phyloP scores from a whole-genome alignment of 2,797 vertebrate genomes.

The Lycodopsis pacificus region DNA sequence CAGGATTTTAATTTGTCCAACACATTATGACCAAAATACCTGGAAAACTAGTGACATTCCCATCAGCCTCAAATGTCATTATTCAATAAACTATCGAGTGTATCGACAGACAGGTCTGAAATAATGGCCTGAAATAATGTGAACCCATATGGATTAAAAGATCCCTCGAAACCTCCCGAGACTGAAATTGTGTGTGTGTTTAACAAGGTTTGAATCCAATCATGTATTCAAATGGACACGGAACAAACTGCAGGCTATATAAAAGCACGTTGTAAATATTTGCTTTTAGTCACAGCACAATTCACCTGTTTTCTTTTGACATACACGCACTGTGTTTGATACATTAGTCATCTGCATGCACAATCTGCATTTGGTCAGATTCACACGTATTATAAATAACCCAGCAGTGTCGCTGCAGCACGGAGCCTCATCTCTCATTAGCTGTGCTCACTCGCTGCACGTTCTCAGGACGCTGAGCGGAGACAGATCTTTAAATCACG shows the following conservation, averaged over 20 bases:
- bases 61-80: neutral
- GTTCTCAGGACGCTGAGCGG: conserved; percentile 56
- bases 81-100: neutral
- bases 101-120: conserved; percentile 19
- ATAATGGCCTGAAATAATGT: conserved; percentile 24
- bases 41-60: neutral
- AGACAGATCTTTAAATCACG: conserved; percentile 72
- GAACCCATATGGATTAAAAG: conserved; percentile 50
- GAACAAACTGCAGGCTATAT: conserved; percentile 43
- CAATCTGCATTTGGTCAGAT: conserved; percentile 83
- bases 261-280: conserved; percentile 67
- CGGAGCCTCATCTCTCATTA: conserved; percentile 59
- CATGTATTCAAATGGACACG: conserved; percentile 38
- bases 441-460: conserved; percentile 45
- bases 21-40: neutral
- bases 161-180: conserved; percentile 43
- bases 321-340: conserved; percentile 68
- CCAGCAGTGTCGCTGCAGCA: conserved; percentile 62
- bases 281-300: conserved; percentile 75
- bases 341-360: conserved; percentile 80
- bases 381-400: conserved; percentile 83
- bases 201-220: conserved; percentile 27
- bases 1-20: neutral
- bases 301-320: conserved; percentile 75
- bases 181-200: conserved; percentile 14